phyloP scores from a whole-genome alignment of 2,113 vertebrate species.

The Abramis brama region DNA sequence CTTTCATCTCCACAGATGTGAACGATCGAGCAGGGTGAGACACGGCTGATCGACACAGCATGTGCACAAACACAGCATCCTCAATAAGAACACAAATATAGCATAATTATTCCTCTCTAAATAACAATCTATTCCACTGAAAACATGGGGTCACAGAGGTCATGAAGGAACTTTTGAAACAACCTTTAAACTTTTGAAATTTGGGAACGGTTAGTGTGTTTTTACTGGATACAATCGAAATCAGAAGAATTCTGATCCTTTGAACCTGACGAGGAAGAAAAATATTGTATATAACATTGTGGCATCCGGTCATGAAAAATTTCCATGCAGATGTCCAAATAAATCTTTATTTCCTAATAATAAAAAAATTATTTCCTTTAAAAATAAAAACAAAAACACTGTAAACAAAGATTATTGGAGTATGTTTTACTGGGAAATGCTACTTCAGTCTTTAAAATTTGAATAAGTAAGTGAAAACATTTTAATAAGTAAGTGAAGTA shows the following conservation, averaged over 20 bases:
- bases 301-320: neutral
- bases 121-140: conserved; percentile 14
- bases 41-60: neutral
- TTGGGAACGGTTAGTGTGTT: neutral
- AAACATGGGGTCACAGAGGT: conserved; percentile 6
- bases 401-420: too few species aligned
- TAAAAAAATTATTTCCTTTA: too few species aligned
- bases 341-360: too few species aligned
- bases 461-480: too few species aligned
- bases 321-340: too few species aligned
- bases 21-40: neutral
- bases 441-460: too few species aligned
- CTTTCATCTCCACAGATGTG: conserved; percentile 55
- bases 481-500: too few species aligned
- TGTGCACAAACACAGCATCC: conserved; percentile 20
- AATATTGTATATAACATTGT: neutral
- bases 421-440: too few species aligned
- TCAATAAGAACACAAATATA: neutral
- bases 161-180: neutral
- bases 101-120: neutral
- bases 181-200: neutral
- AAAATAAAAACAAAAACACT: too few species aligned
- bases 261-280: neutral
- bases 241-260: neutral
- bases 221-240: neutral